phyloP scores from a whole-genome alignment of 2,797 vertebrate genomes.

The Leucoraja ocellata region DNA sequence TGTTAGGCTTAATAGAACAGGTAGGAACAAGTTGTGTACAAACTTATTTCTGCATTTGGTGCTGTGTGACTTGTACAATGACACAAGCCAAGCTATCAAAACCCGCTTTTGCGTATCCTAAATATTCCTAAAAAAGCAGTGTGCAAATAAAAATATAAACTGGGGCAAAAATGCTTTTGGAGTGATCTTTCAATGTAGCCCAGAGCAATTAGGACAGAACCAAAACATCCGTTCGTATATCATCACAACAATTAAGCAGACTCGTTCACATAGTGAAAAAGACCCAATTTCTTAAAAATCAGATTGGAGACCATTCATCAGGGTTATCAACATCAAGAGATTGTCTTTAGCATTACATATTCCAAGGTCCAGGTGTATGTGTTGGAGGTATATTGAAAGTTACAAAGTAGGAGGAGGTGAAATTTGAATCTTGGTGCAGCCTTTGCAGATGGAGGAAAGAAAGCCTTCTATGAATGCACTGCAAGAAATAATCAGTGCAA shows the following conservation, averaged over 20 bases:
- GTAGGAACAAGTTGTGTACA: too few relatives aligned
- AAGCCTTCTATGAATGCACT: too few relatives aligned
- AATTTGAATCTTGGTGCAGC: too few relatives aligned
- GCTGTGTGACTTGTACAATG: not conserved
- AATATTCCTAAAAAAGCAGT: not conserved
- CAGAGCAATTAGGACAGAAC: not conserved
- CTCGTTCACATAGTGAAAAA: not conserved
- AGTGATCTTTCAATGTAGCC: not conserved
- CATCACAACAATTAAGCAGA: not conserved
- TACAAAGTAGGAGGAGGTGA: too few relatives aligned
- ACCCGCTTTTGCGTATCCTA: not conserved
- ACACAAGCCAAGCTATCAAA: not conserved
- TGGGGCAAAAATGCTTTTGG: not conserved
- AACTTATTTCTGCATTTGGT: not conserved
- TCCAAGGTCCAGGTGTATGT: too few relatives aligned
- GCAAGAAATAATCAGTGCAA: too few relatives aligned
- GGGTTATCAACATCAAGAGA: not conserved
- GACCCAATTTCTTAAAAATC: not conserved
- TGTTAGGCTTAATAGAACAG: too few relatives aligned
- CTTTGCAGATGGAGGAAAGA: too few relatives aligned
- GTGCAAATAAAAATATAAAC: not conserved
- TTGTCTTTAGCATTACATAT: not conserved
- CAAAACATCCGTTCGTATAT: not conserved
- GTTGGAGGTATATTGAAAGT: too few relatives aligned
- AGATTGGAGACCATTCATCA: not conserved